A percentile compares a stretch with the other conserved stretches of the same genome.
Evolutionary conservation across 2,888 invertebrate species (phyloP).

Genomic region (Vanessa cardui): DNA sequence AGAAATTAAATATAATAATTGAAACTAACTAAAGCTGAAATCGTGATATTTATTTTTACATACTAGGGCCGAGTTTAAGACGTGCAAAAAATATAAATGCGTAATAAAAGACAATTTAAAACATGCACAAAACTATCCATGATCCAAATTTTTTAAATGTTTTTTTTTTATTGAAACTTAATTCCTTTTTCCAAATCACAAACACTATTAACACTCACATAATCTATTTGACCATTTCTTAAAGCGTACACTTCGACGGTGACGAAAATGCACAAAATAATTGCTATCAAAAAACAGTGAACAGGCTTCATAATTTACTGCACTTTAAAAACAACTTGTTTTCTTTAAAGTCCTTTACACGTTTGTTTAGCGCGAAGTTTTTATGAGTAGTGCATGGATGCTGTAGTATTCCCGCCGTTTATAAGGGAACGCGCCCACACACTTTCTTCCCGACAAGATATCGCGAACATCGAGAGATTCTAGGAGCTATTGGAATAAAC

Average conservation of each 20-base stretch:
- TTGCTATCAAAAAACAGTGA: constrained; percentile 54
- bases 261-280: constrained; percentile 54
- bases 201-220: constrained; percentile 60
- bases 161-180: not conserved
- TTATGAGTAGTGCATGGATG: constrained; percentile 56
- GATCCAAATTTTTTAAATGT: too few species aligned
- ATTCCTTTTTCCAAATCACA: not conserved
- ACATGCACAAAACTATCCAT: too few species aligned
- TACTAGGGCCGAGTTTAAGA: too few species aligned
- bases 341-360: constrained; percentile 36
- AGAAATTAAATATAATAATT: too few species aligned
- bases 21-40: too few species aligned
- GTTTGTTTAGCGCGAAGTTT: constrained; percentile 50
- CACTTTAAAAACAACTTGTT: constrained; percentile 15
- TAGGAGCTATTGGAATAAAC: too few species aligned
- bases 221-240: constrained; percentile 64
- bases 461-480: constrained; percentile 7
- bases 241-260: constrained; percentile 58
- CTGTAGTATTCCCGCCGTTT: constrained; percentile 54
- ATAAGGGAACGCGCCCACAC: constrained; percentile 69
- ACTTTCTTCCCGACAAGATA: constrained; percentile 55
- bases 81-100: too few species aligned
- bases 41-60: too few species aligned
- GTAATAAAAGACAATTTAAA: too few species aligned
- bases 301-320: constrained; percentile 55